Evolutionary conservation across 2,797 vertebrate genomes (phyloP), one percentile per base, ranked within the genome.

Genomic region (Oryzias sinensis): DNA sequence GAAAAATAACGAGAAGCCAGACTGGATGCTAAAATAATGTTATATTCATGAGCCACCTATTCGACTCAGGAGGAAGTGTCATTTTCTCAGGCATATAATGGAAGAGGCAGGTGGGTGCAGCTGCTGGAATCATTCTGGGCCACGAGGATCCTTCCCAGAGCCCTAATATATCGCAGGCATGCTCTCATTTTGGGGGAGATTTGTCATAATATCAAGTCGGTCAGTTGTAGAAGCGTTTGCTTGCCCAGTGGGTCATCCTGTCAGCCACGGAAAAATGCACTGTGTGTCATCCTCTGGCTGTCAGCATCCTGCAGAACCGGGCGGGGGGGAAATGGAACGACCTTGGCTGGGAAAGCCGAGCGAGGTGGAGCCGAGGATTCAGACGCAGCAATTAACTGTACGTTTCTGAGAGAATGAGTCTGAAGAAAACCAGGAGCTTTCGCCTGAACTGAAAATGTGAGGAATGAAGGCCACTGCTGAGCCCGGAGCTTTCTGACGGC

Each of bases 121-220:
- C 70, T 77, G 79, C 66, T 74, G 70, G 65, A 88, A 79, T 87
- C 83, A 82, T 77, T 84, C 78, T 65, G 73, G 75, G 66, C 77
- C 85, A 78, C 62, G 24, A 79, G 81, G 80, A 84, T 83, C 70
- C 87, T 54, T 85, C 89, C 82, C 81, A 67, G 62, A 77, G 49
- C 62, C 73, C 81, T 86, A 89, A 91, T 91, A 79, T 85, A 89
- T 90, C 79, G 80, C 89, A 74, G 64, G 88, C 80, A 51, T 59
- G 69, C 72, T 88, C 82, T 84, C 81, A 87, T 90, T 89, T 74
- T 86, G 73, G 83, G 77, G 88, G 80, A 90, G 81, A 90, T 91
- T 90, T 91, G 88, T 92, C 89, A 91, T 90, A 90, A 91, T 91
- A 90, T 81, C 49, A 68, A 76, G 74, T 68, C 55, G 70, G 81